Base-by-base conservation (phyloP, 2,113 vertebrate genomes). In the Ciconia maguari region DNA sequence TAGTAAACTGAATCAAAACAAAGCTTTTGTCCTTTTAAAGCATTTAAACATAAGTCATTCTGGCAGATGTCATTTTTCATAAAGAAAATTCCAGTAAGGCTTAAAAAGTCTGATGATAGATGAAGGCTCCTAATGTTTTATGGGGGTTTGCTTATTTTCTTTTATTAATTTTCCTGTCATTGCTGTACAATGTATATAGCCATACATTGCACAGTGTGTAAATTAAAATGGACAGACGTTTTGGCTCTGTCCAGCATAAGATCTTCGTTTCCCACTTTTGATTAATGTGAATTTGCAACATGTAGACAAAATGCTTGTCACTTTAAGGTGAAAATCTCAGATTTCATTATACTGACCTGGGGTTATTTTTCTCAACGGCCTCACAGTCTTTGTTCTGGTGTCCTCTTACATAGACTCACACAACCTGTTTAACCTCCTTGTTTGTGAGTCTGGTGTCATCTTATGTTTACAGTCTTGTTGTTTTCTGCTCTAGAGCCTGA, bases 51-150 rank as follows among this genome's bases (percentile, higher is more conserved):
- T 58, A 82, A 96, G 27, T 90, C 90, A 90, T 78, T 91, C 77
- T 71, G 89, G 69, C 87, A 97, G 58, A 29, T 93, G 24, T 74
- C 32, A 42, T 44, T 90, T 97, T 97, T 93, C 57, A 83, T 95
- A 69, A 93, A 71, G 90, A 92, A 55, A 81, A 25, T 66, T 71
- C 36, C 38, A 42, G 22, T 57, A 29, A 66, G 8, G 11, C 62
- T 72, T 79, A 10, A 80, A 66, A 83, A 42, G 5, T 71, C n/a
- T 72, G 36, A 27, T 82, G 64, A 68, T 68, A 89, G 74, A 64
- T 77, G 54, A 96, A 80, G 49, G 29, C 21, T 75, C 15, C 70
- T 72, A 91, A 62, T 30, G 15, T 93, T 96, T 94, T 87, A 61
- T 25, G 24, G 57, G 12, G 3, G 7, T 44, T 95, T 93, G 19